Evolutionary conservation across 2,797 vertebrate genomes (phyloP).

Genomic region (Chromobotia macracanthus): DNA sequence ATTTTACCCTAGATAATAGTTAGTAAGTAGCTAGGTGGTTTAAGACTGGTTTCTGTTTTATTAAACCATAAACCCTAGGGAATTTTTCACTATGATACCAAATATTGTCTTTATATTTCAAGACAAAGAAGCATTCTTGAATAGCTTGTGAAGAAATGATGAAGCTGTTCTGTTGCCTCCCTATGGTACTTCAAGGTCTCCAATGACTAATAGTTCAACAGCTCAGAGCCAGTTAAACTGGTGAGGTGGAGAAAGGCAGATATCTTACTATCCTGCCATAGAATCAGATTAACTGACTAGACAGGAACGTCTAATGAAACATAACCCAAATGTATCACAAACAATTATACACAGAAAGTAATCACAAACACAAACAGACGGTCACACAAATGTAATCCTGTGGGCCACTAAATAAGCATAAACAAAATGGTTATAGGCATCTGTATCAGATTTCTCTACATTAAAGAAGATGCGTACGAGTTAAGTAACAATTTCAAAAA

Average conservation of each 20-base stretch:
- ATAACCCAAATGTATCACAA: background rate
- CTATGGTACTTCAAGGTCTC: constrained; percentile 58
- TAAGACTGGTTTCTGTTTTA: background rate
- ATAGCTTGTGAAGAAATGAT: background rate
- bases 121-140: background rate
- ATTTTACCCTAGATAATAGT: too few species aligned
- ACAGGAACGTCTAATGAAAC: constrained; percentile 18
- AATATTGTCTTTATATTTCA: background rate
- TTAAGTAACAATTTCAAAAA: background rate
- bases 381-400: background rate
- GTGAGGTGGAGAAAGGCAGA: constrained; percentile 69
- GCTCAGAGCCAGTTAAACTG: constrained; percentile 74
- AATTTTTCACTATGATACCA: background rate
- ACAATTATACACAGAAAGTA: constrained; percentile 4
- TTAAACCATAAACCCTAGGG: background rate
- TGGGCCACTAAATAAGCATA: background rate
- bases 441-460: too few species aligned
- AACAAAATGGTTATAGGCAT: background rate
- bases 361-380: background rate
- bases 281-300: constrained; percentile 35
- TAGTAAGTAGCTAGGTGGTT: background rate
- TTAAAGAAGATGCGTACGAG: too few species aligned
- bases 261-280: constrained; percentile 27
- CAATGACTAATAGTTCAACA: constrained; percentile 68
- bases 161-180: constrained; percentile 7